Evolutionary conservation across 2,113 vertebrate genomes (phyloP).

Genomic region (Apaloderma vittatum): DNA sequence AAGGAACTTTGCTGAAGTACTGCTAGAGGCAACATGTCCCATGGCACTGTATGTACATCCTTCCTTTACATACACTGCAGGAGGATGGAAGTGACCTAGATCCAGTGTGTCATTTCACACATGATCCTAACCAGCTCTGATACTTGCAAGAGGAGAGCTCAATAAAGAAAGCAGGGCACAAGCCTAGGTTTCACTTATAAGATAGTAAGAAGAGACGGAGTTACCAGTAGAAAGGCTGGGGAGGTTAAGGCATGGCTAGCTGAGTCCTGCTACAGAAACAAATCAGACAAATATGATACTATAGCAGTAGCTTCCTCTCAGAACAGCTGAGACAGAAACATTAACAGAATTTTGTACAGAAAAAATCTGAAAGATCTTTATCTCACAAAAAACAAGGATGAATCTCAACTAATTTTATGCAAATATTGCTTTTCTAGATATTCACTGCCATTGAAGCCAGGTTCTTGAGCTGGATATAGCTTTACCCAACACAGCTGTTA

Average conservation of each 20-base stretch:
- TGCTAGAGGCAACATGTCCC: not conserved
- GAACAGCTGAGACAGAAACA: not conserved
- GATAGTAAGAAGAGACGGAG: not conserved
- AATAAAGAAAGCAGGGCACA: not conserved
- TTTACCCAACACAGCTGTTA: not conserved
- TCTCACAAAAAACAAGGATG: not conserved
- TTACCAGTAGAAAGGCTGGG: not conserved
- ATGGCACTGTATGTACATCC: not conserved
- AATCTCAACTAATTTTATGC: not conserved
- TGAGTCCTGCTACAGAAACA: not conserved
- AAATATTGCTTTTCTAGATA: not conserved
- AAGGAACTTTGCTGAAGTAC: not conserved
- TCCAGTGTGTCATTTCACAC: not conserved
- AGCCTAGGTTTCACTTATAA: not conserved
- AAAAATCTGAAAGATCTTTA: not conserved
- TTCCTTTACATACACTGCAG: not conserved
- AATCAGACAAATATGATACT: not conserved
- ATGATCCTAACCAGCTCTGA: not conserved
- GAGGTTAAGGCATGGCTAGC: not conserved
- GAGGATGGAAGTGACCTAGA: not conserved
- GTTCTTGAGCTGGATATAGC: not conserved
- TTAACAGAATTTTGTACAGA: not conserved
- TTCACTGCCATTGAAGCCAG: not conserved
- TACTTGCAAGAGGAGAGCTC: not conserved
- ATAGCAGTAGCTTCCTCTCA: not conserved